Conservation (phyloP, 2,888 invertebrate genomes). For the Eupithecia dodoneata region DNA sequence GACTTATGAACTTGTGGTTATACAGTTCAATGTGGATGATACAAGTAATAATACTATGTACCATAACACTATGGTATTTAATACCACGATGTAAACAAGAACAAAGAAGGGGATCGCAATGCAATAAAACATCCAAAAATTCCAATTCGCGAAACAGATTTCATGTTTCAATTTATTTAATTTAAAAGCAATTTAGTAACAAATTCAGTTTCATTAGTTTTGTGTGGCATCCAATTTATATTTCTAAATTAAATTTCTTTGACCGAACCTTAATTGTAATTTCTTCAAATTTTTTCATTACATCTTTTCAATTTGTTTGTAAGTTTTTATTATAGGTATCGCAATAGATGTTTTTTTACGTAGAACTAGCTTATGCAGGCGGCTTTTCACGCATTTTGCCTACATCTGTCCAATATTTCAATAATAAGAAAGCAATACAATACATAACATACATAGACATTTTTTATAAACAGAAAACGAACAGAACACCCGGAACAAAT, state of each 20-base stretch:
- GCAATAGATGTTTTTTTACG: background rate
- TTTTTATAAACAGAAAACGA: too few species aligned
- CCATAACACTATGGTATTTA: background rate
- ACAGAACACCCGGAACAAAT: too few species aligned
- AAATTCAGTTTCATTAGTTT: background rate
- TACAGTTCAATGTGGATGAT: constrained; percentile 38
- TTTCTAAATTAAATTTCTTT: constrained; percentile 10
- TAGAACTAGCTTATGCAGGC: background rate
- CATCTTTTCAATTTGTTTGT: background rate
- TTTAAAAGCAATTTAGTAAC: background rate
- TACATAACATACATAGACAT: too few species aligned
- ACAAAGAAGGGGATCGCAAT: background rate
- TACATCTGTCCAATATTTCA: too few species aligned
- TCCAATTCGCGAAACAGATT: background rate
- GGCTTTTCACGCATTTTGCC: background rate
- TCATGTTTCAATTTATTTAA: background rate
- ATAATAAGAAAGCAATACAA: too few species aligned
- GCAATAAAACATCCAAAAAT: background rate
- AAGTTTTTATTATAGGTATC: background rate
- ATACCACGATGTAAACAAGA: background rate
- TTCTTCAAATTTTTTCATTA: background rate
- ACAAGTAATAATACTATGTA: background rate
- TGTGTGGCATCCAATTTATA: constrained; percentile 5
- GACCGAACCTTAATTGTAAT: background rate
- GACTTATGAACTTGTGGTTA: constrained; percentile 49